Evolutionary conservation across 2,888 invertebrate species (phyloP).

Genomic region (Dione vanillae): DNA sequence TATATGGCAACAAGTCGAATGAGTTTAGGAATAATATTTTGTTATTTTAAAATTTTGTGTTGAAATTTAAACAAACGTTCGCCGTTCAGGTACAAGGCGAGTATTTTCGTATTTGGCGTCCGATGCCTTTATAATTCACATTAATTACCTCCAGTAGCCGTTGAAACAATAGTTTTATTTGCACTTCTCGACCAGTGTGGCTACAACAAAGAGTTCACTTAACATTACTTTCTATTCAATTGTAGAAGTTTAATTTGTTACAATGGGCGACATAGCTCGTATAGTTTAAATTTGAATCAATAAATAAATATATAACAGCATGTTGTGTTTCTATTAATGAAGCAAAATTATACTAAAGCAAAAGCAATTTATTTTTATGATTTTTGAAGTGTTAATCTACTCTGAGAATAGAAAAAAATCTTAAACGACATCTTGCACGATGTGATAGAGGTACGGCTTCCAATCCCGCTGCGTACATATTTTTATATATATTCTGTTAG

Average conservation of each 20-base stretch:
- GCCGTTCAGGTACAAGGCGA: conserved; percentile 10
- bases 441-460: too few species aligned
- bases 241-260: conserved; percentile 68
- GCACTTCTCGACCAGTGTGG: conserved; percentile 55
- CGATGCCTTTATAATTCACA: conserved; percentile 61
- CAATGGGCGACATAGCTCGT: conserved; percentile 39
- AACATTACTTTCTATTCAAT: conserved; percentile 74
- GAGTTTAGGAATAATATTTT: not conserved
- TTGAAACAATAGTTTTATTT: conserved; percentile 75
- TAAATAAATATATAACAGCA: not conserved
- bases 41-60: not conserved
- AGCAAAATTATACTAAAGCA: too few species aligned
- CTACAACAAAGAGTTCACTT: conserved; percentile 66
- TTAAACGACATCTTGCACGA: too few species aligned
- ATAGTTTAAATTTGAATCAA: conserved; percentile 5
- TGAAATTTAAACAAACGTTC: conserved; percentile 5
- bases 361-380: too few species aligned
- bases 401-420: too few species aligned
- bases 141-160: conserved; percentile 67
- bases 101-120: conserved; percentile 37
- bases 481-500: too few species aligned
- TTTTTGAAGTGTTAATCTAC: too few species aligned
- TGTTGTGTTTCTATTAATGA: not conserved
- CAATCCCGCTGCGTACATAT: too few species aligned
- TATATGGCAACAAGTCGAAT: not conserved